Conservation (phyloP, 2,113 vertebrate genomes). For the Tachysurus vachellii region DNA sequence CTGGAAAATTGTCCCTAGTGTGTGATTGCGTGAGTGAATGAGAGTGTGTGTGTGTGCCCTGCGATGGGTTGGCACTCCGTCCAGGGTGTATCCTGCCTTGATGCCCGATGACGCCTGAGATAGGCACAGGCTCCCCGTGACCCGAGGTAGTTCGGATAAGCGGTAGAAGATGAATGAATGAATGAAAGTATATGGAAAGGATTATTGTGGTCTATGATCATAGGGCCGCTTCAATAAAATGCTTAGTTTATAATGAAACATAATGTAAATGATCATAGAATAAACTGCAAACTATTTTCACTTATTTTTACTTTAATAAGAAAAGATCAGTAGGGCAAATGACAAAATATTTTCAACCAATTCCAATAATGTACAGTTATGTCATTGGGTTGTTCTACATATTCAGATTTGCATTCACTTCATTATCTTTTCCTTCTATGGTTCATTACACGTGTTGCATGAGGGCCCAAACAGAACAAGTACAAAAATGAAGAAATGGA, state of each 20-base stretch:
- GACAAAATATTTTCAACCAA: not conserved
- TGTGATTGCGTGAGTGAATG: no score
- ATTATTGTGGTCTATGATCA: not conserved
- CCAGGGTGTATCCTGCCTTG: no score
- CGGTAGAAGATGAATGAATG: no score
- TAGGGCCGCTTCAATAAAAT: not conserved
- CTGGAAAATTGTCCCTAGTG: no score
- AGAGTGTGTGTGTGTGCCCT: no score
- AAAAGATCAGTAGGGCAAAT: not conserved
- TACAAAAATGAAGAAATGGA: not conserved
- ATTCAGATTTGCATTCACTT: conserved; percentile 3
- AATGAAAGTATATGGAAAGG: not conserved
- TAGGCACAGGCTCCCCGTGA: no score
- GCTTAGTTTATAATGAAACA: not conserved
- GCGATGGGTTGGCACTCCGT: no score
- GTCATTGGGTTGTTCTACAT: not conserved
- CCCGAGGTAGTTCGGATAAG: no score
- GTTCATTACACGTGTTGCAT: not conserved
- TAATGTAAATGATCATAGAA: not conserved
- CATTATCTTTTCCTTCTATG: conserved; percentile 2
- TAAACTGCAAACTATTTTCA: not conserved
- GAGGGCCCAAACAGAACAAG: not conserved
- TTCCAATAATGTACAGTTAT: not conserved
- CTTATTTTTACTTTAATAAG: not conserved
- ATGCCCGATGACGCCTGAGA: no score